Evolutionary conservation across 2,888 invertebrate genomes (phyloP).

Genomic region (Melanostoma mellinum): DNA sequence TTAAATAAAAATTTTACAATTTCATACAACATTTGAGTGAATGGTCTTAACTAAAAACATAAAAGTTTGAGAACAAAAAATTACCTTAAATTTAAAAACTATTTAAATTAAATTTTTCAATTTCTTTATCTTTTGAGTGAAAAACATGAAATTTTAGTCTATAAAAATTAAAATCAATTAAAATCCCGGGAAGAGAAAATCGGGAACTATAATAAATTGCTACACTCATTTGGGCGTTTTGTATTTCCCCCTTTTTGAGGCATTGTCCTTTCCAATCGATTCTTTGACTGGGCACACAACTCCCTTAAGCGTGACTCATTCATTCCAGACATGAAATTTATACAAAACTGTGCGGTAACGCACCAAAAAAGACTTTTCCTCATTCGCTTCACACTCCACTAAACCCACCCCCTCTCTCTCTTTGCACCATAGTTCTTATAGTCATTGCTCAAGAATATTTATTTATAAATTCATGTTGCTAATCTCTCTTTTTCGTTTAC

Average conservation of each 20-base stretch:
- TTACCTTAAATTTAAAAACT: no score
- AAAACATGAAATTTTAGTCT: no score
- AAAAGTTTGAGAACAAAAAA: no score
- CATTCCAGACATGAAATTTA: constrained; percentile 11
- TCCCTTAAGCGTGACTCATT: constrained; percentile 48
- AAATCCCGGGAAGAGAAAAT: no score
- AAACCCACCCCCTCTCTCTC: constrained; percentile 11
- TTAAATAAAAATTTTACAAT: no score
- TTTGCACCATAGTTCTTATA: no score
- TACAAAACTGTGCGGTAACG: constrained; percentile 10
- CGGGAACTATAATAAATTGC: not conserved
- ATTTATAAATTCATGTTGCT: constrained; percentile 34
- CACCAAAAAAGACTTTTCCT: constrained; percentile 19
- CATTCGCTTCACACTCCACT: constrained; percentile 7
- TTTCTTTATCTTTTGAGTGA: no score
- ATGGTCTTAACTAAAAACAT: no score
- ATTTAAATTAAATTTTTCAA: no score
- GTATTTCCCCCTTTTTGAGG: not conserved
- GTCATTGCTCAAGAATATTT: constrained; percentile 1
- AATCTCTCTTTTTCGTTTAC: constrained; percentile 15
- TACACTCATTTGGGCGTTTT: not conserved
- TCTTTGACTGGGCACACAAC: constrained; percentile 22
- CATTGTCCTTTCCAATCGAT: constrained; percentile 35
- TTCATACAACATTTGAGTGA: no score
- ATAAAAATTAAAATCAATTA: no score